These are phyloP conservation scores for Bolinopsis microptera DNA, from an alignment of 37 sponge, comb jelly and placozoan genomes.

Conservation along the genomic window DNA sequence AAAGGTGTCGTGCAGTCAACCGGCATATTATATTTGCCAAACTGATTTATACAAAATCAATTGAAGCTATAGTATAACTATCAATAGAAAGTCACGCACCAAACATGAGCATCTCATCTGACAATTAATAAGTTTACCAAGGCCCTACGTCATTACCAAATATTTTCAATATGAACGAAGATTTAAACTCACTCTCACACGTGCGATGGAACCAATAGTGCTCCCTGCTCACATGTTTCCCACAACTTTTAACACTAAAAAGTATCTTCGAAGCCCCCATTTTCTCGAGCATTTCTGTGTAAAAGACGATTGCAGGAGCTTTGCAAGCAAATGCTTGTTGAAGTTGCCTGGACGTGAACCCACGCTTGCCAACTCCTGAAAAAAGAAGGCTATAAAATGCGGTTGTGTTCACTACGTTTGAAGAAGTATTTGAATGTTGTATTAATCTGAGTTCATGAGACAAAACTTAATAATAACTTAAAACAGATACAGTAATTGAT, in stretches of 20 bases:
- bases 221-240: neutral
- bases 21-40: too few species aligned
- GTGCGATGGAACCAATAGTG: neutral
- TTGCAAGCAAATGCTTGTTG: neutral
- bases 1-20: too few species aligned
- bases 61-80: too few species aligned
- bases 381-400: neutral
- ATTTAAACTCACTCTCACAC: neutral
- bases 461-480: too few species aligned
- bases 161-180: too few species aligned
- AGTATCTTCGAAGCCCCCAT: conserved; percentile 26
- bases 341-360: neutral
- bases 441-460: too few species aligned
- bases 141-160: too few species aligned
- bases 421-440: neutral
- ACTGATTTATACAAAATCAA: too few species aligned
- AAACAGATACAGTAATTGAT: too few species aligned
- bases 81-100: too few species aligned
- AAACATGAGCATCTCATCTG: too few species aligned
- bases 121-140: too few species aligned
- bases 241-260: neutral
- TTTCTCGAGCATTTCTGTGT: conserved; percentile 43
- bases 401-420: neutral
- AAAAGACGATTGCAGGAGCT: neutral
- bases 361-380: conserved; percentile 50